Base-by-base conservation (phyloP, 2,888 invertebrate genomes). In the Pterostichus madidus region DNA sequence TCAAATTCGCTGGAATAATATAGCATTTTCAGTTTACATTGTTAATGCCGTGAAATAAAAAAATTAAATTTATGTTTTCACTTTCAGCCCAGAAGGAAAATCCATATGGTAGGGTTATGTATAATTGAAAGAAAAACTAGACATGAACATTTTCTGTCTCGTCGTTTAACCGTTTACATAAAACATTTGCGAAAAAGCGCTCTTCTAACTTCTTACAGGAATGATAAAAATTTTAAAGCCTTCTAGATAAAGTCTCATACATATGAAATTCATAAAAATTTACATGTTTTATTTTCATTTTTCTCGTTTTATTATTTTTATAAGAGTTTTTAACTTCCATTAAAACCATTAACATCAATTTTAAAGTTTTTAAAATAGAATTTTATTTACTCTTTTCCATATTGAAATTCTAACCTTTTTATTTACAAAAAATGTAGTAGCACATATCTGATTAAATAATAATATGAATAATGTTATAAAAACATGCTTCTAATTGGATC, bases 241-340 rank as follows among this genome's bases (percentile, higher is more conserved):
- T n/a, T 35, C 64, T 15, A 15, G 31, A 17, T 59, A 31, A 59
- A 24, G 59, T n/a, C 59, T 46, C 52, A 75, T 31, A 46, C 49
- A 49, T 75, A 75, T 52, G 52, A 52, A 49, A 75, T 64, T n/a
- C 35, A 75, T 24, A 52, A 11, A 24, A 44, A 73, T 73, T 73
- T 17, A 39, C 1, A 75, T n/a, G 31, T 75, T 75, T 35, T 64
- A 5, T 64, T n/a, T 64, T 64, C 31, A n/a, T 39, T 39, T 39
- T 3, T 5, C 8, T 39, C 39, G 0, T 8, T 64, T 64, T 32
- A 64, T 13, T 59, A 59, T 59, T 59, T 59, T 15, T 7, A 31
- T 24, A 59, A 59, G 49, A 49, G n/a, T 64, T 64, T 64, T 31
- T 59, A 64, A 31, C 7, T n/a, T 64, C 64, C 64, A 64, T 64